These are phyloP conservation scores for Drosophila arawakana DNA, from an alignment of 1,140 invertebrate species.

Conservation along the genomic window DNA sequence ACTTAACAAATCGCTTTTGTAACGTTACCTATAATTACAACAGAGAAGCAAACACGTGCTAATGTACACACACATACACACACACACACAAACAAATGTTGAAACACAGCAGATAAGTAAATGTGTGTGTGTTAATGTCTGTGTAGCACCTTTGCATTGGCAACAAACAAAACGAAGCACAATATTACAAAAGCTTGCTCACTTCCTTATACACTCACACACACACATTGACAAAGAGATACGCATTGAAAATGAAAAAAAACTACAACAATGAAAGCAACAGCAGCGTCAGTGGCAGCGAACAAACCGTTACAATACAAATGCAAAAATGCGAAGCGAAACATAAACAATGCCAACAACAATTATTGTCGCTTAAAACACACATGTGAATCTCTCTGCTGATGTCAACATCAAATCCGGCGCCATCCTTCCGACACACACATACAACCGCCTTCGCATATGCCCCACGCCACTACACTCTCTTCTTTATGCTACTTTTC, in stretches of 20 bases:
- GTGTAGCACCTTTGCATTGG: slow-evolving; percentile 64
- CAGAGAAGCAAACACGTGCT: slow-evolving; percentile 44
- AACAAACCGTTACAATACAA: slow-evolving; percentile 61
- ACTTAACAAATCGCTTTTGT: slow-evolving; percentile 71
- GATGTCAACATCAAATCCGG: slow-evolving; percentile 39
- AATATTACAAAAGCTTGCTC: slow-evolving; percentile 59
- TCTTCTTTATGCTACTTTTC: not conserved
- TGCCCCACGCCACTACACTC: slow-evolving; percentile 13
- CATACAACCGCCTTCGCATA: not conserved
- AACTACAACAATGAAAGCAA: slow-evolving; percentile 3
- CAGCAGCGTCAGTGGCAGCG: not conserved
- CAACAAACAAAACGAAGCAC: slow-evolving; percentile 26
- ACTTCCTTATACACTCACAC: slow-evolving; percentile 61
- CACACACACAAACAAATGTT: slow-evolving; percentile 4
- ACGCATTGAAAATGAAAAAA: slow-evolving; percentile 27
- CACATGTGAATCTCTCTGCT: slow-evolving; percentile 32
- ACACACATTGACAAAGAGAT: not conserved
- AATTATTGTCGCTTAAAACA: slow-evolving; percentile 28
- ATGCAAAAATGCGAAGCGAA: slow-evolving; percentile 43
- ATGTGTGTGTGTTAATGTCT: slow-evolving; percentile 51
- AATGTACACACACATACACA: slow-evolving; percentile 17
- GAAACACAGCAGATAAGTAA: slow-evolving; percentile 24
- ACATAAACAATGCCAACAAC: slow-evolving; percentile 59
- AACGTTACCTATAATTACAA: slow-evolving; percentile 67
- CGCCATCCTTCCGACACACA: slow-evolving; percentile 44